These are phyloP conservation scores for Garrulus glandarius DNA, from an alignment of 2,797 vertebrate genomes.

Conservation along the genomic window DNA sequence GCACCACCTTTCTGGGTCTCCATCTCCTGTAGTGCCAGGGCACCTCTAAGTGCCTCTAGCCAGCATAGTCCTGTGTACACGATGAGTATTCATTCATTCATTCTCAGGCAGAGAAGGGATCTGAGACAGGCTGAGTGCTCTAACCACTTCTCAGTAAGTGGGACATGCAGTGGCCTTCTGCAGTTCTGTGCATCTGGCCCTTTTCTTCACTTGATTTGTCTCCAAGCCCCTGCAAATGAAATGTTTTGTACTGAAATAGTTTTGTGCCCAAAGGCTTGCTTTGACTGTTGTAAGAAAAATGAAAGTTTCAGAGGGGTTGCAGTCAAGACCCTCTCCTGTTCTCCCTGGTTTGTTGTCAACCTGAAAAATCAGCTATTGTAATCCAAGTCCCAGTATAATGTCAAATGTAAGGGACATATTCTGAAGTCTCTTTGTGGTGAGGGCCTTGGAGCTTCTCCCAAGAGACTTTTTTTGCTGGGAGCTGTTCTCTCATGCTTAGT, in stretches of 20 bases:
- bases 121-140: not conserved
- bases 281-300: not conserved
- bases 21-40: not conserved
- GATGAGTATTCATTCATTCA: not conserved
- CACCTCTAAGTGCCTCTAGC: not conserved
- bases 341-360: not conserved
- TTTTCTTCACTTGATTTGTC: not conserved
- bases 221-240: not conserved
- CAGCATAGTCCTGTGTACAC: rapidly evolving
- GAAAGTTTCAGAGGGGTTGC: not conserved
- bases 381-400: not conserved
- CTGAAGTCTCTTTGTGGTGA: not conserved
- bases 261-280: not conserved
- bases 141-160: not conserved
- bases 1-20: not conserved
- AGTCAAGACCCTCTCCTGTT: not conserved
- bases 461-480: not conserved
- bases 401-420: not conserved
- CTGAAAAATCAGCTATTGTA: not conserved
- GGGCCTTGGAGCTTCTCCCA: not conserved
- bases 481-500: not conserved
- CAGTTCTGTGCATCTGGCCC: not conserved
- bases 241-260: rapidly evolving
- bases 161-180: not conserved
- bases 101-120: not conserved